Conservation (phyloP, 2,113 vertebrate genomes). For the Varanus komodoensis region DNA sequence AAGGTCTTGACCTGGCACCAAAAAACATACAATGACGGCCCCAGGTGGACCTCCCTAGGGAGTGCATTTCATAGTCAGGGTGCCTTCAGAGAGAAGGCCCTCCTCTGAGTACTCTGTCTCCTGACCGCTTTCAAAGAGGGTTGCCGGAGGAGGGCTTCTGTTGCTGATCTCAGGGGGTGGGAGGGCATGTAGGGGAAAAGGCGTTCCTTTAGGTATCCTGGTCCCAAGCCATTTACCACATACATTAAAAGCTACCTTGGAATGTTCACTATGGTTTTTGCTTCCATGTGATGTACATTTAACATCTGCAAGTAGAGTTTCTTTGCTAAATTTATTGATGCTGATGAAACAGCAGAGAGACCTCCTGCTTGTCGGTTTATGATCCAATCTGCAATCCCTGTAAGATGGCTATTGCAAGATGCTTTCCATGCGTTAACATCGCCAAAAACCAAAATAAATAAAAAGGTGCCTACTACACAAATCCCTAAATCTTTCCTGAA, state of each 20-base stretch:
- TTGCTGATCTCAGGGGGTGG: too few species aligned
- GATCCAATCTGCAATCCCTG: not conserved
- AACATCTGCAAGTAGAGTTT: not conserved
- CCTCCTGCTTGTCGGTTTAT: not conserved
- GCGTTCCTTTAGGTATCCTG: too few species aligned
- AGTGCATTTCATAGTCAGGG: too few species aligned
- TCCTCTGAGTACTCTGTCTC: too few species aligned
- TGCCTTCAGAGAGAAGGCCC: too few species aligned
- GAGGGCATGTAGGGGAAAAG: too few species aligned
- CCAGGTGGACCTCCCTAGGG: too few species aligned
- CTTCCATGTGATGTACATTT: rapidly evolving
- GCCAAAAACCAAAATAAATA: not conserved
- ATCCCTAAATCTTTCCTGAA: not conserved
- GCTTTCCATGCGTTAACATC: not conserved
- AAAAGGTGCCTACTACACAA: not conserved
- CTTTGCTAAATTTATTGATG: conserved; percentile 11
- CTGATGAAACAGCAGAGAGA: not conserved
- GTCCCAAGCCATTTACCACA: not conserved
- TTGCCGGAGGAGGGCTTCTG: too few species aligned
- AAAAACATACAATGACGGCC: too few species aligned
- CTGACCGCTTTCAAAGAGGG: too few species aligned
- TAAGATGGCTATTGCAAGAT: not conserved
- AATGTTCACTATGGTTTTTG: not conserved
- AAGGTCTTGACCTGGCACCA: too few species aligned
- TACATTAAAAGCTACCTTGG: rapidly evolving